Base-by-base conservation (phyloP, 2,888 invertebrate species). In the Pinctada fucata region DNA sequence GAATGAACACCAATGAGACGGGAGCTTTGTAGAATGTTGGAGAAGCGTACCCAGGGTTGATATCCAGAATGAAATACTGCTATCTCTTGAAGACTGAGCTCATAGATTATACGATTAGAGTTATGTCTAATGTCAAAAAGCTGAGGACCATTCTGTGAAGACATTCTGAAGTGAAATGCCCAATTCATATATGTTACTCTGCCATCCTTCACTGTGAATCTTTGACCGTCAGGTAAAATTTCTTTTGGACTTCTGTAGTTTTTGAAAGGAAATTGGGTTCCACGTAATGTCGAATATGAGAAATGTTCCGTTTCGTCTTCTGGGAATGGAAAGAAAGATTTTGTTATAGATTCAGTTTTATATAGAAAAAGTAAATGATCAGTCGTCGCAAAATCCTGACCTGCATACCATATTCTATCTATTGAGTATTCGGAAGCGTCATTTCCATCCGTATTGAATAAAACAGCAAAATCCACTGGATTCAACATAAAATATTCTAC, bases 31-130 rank as follows among this genome's bases (percentile, higher is more conserved):
- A 87, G 78, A 49, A 85, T 88, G 64, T 87, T 82, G 1, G 88
- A 83, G 65, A 83, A 85, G 45, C 83, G 72, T n/a, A 80, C 69
- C 49, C 81, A 80, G 0, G 88, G 87, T 8, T 84, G 83, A 64
- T 82, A 72, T 3, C 88, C 90, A 0, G 88, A 86, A 75, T 90
- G 88, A 51, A 89, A 83, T 3, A 87, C 87, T n/a, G 85, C 85
- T n/a, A 90, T 85, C 74, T 91, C 91, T 63, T 89, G 88, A 13
- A 90, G 81, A 72, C 90, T 87, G 0, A 91, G 74, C 82, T 91
- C 91, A 75, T 90, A 91, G 2, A 87, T 87, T 31, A 91, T 88
- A 58, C 88, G 81, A 64, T 89, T 84, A 4, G 82, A 83, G 3
- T 82, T 80, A 78, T 81, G 90, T 31, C 83, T 83, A 13, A 91